Conservation (phyloP, 1,140 invertebrate genomes). For the Eufriesea mexicana region DNA sequence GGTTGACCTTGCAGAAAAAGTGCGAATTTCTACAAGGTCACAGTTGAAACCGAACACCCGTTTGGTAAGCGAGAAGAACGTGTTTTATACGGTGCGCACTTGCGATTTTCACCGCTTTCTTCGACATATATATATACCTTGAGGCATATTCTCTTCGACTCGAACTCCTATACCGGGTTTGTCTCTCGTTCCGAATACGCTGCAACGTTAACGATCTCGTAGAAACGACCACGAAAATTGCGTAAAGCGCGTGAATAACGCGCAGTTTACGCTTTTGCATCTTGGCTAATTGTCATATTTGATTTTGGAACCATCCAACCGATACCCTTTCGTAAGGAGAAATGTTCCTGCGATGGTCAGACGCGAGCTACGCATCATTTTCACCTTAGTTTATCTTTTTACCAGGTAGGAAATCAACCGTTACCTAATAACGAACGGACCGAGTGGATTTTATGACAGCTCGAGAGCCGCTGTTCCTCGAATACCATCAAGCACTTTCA, state of each 20-base stretch:
- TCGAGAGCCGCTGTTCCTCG: slow-evolving; percentile 17
- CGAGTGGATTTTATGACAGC: slow-evolving; percentile 29
- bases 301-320: neutral
- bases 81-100: slow-evolving; percentile 59
- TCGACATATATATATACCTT: slow-evolving; percentile 26
- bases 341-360: neutral
- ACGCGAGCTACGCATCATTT: too few relatives aligned
- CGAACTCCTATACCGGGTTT: neutral
- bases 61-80: slow-evolving; percentile 57
- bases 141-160: neutral
- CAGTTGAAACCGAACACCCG: slow-evolving; percentile 15
- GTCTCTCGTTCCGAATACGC: neutral
- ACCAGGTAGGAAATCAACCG: slow-evolving; percentile 17
- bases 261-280: neutral
- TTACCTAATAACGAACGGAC: slow-evolving; percentile 56
- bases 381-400: neutral
- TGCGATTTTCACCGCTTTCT: slow-evolving; percentile 74
- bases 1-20: slow-evolving; percentile 26
- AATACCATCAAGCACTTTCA: slow-evolving; percentile 71
- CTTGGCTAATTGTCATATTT: neutral
- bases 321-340: neutral
- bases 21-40: slow-evolving; percentile 44
- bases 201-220: neutral
- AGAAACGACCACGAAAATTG: slow-evolving; percentile 5
- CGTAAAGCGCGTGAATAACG: neutral